A percentile compares a stretch with the other conserved stretches of the same genome.
phyloP scores from a whole-genome alignment of 1,140 invertebrate genomes.

The Drosophila obscura region DNA sequence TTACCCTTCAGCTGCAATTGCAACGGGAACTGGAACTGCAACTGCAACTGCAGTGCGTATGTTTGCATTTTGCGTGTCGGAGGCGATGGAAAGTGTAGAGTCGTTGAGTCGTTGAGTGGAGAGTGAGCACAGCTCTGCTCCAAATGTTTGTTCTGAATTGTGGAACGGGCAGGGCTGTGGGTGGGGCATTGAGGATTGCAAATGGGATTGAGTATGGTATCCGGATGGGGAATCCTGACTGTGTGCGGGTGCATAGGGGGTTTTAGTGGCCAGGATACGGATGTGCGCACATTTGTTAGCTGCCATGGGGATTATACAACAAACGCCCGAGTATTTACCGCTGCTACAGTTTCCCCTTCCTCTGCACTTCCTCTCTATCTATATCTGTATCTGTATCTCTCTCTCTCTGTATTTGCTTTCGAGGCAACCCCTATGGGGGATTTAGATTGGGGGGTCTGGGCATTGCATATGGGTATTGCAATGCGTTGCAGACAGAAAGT shows the following conservation, averaged over 20 bases:
- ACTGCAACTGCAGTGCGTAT: slow-evolving; percentile 71
- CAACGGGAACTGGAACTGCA: neutral
- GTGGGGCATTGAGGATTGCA: slow-evolving; percentile 18
- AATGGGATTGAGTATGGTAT: too few relatives aligned
- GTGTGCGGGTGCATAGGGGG: slow-evolving; percentile 14
- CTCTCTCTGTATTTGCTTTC: slow-evolving; percentile 29
- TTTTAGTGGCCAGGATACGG: slow-evolving; percentile 64
- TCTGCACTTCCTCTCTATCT: neutral
- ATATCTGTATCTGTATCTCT: neutral
- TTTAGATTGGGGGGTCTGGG: slow-evolving; percentile 26
- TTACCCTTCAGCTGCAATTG: slow-evolving; percentile 50
- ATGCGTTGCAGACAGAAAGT: slow-evolving; percentile 31
- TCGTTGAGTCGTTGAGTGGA: slow-evolving; percentile 16
- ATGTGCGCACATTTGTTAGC: slow-evolving; percentile 78
- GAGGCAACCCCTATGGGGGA: slow-evolving; percentile 42
- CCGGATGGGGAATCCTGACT: neutral
- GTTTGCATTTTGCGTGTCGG: slow-evolving; percentile 69
- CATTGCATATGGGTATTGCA: slow-evolving; percentile 54
- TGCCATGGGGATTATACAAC: slow-evolving; percentile 73
- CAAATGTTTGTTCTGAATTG: slow-evolving; percentile 52
- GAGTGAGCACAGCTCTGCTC: slow-evolving; percentile 16
- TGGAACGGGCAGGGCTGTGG: slow-evolving; percentile 6
- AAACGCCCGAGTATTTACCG: slow-evolving; percentile 68
- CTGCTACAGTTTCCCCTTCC: slow-evolving; percentile 13
- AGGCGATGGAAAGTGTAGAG: slow-evolving; percentile 42